Percentiles rank a stretch among this genome's conserved stretches.
These are phyloP conservation scores for Nothocercus julius DNA, from an alignment of 2,113 vertebrate genomes.

Conservation along the genomic window DNA sequence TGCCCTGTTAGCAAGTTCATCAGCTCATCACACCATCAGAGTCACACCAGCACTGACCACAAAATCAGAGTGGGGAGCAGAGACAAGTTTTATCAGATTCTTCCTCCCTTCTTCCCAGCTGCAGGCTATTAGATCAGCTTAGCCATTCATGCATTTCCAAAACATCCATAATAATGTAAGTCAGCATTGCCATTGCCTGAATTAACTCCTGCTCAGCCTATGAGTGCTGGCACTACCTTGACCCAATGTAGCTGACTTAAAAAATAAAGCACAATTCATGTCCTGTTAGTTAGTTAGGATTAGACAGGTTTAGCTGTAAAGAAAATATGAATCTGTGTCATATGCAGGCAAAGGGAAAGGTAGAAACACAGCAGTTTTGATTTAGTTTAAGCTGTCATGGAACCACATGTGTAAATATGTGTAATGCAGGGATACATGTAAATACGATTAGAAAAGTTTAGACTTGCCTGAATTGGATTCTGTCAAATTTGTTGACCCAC, in stretches of 20 bases:
- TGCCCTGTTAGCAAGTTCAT: neutral
- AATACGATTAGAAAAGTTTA: neutral
- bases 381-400: slow-evolving; percentile 8
- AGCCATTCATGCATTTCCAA: neutral
- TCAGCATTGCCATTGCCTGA: neutral
- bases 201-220: neutral
- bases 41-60: neutral
- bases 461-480: neutral
- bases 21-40: neutral
- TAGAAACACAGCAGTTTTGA: neutral
- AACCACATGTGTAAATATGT: neutral
- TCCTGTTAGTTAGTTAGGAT: neutral
- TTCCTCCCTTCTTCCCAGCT: neutral
- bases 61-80: neutral
- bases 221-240: neutral
- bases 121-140: neutral
- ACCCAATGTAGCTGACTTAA: neutral
- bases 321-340: neutral
- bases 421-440: too few relatives aligned
- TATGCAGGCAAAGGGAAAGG: neutral
- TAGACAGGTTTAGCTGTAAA: neutral
- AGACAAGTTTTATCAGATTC: neutral
- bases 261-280: neutral
- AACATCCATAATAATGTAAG: neutral
- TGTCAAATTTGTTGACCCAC: neutral